Conservation (phyloP, 2,113 vertebrate species). For the Lathamus discolor region DNA sequence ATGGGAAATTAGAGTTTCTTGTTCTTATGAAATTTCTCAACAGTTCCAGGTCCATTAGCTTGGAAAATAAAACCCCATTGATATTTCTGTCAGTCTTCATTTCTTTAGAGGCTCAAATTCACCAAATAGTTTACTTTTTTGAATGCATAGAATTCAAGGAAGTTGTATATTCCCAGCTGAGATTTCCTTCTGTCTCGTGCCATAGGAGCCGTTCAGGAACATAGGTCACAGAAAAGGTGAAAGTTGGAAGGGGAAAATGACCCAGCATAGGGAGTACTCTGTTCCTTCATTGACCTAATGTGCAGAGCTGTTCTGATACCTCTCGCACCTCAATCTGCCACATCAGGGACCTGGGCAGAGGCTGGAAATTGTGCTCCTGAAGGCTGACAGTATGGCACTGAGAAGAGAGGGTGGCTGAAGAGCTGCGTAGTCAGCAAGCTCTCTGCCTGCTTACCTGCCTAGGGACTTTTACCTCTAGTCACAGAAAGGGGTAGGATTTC, state of each 20-base stretch:
- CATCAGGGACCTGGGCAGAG: background rate
- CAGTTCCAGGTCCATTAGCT: background rate
- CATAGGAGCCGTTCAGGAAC: background rate
- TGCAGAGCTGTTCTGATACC: background rate
- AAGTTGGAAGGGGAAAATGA: background rate
- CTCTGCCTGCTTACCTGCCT: background rate
- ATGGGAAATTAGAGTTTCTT: background rate
- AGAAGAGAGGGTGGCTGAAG: background rate
- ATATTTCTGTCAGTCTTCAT: background rate
- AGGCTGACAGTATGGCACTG: background rate
- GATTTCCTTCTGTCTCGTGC: background rate
- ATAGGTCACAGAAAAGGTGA: background rate
- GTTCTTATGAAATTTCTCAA: background rate
- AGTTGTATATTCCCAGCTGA: background rate
- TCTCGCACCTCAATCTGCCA: background rate
- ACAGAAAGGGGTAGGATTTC: background rate
- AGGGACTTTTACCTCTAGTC: background rate
- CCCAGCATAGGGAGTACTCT: background rate
- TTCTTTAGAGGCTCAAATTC: background rate
- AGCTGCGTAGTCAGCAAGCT: background rate
- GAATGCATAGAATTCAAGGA: background rate
- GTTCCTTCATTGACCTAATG: background rate
- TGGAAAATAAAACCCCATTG: background rate
- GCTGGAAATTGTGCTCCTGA: background rate
- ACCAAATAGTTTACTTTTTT: background rate